Evolutionary conservation across 2,113 vertebrate genomes (phyloP).

Genomic region (Ariopsis seemanni): DNA sequence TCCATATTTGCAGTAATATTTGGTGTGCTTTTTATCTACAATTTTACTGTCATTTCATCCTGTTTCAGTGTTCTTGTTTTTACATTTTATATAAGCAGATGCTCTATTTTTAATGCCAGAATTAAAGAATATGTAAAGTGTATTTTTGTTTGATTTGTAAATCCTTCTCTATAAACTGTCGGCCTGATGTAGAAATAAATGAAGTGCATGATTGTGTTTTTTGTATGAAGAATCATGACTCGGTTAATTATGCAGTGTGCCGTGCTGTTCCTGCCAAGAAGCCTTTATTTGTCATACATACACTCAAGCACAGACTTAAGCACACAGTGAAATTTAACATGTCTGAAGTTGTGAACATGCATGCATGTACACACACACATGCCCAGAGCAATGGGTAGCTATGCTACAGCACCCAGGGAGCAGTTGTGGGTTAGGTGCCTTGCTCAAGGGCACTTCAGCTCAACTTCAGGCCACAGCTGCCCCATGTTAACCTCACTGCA

Average conservation of each 20-base stretch:
- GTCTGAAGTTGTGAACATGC: no score
- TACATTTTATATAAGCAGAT: not conserved
- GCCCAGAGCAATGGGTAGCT: no score
- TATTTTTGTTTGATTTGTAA: conserved; percentile 2
- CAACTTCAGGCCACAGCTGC: no score
- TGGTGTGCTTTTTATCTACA: not conserved
- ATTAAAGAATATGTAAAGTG: not conserved
- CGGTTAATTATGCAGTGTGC: not conserved
- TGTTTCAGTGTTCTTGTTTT: not conserved
- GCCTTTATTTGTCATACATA: no score
- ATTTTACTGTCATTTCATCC: not conserved
- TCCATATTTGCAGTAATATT: not conserved
- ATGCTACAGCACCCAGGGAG: no score
- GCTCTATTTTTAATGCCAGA: not conserved
- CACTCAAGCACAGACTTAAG: no score
- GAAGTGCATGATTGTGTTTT: not conserved
- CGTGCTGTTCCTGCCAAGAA: no score
- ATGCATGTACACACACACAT: no score
- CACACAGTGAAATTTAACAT: no score
- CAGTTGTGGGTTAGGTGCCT: no score
- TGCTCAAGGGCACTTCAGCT: no score
- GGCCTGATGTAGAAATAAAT: not conserved
- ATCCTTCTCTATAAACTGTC: not conserved
- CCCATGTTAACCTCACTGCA: no score
- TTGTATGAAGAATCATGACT: not conserved